Base-by-base conservation (phyloP, 23 tunicate species). In the Halocynthia aurantium region DNA sequence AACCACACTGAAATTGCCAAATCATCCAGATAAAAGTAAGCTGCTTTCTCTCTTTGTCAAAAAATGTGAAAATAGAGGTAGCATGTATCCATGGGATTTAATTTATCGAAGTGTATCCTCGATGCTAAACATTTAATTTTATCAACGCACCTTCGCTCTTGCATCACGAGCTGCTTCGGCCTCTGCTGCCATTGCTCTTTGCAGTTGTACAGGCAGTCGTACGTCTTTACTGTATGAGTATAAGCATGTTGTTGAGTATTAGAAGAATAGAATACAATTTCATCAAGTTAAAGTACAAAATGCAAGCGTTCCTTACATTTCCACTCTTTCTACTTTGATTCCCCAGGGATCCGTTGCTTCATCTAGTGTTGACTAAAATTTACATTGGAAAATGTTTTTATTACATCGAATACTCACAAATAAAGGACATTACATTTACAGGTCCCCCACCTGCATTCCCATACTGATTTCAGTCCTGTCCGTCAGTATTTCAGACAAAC, bases 301-400 rank as follows among this genome's bases (percentile, higher is more conserved):
- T 31, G 44, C 44, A 31, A 31, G 44, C 44, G 44, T 31, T 31
- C 64, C 98, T 87, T 72, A 87, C 88, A 93, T 80, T 74, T 93
- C 98, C 11, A 91, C 92, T 55, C 97, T 53, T 60, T 91, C 97
- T 73, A 91, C 97, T 77, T 82, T 82, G 73, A 91, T 91, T 72
- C 97, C 97, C 97, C 97, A 91, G 5, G 97, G 97, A 54, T 91
- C 92, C 9, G 97, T 91, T 6, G 97, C 97, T 53, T 77, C 87
- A 77, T 91, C 97, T 73, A 91, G 55, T 51, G 89, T 84, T 49
- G 72, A 40, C 90, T 90, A 75, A 31, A 81, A 61, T 31, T 31
- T 31, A 31, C 1, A 31, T 31, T 31, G 44, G 2, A 31, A 31
- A 31, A 1, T 1, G 44, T 31, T 31, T 31, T 31, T 31, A 31